Evolutionary conservation across 2,797 vertebrate species (phyloP).

Genomic region (Sandelia bainsii): DNA sequence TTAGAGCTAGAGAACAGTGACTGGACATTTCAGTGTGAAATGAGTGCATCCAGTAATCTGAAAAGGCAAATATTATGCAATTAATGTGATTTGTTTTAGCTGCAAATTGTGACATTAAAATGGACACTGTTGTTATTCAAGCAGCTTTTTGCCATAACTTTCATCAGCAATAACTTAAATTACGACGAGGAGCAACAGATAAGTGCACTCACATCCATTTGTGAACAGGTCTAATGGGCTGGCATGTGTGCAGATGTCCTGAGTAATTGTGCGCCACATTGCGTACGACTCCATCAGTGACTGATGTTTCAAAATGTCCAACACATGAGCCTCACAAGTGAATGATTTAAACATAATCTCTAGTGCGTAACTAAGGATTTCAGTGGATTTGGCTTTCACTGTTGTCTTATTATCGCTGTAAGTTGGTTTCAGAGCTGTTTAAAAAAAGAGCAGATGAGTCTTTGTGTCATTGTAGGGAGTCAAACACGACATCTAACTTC

Average conservation of each 20-base stretch:
- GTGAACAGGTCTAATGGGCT: constrained; percentile 12
- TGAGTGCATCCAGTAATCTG: not conserved
- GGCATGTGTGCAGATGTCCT: constrained; percentile 19
- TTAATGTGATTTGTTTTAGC: not conserved
- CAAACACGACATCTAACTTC: constrained; percentile 41
- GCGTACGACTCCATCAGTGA: constrained; percentile 6
- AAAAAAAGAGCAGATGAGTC: not conserved
- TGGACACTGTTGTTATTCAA: not conserved
- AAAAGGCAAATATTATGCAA: constrained; percentile 59
- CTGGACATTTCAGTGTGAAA: constrained; percentile 11
- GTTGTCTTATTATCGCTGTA: not conserved
- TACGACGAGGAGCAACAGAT: not conserved
- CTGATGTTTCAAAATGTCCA: constrained; percentile 26
- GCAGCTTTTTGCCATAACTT: constrained; percentile 1
- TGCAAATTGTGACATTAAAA: not conserved
- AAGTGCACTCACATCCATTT: not conserved
- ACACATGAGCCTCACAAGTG: not conserved
- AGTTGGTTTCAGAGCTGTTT: not conserved
- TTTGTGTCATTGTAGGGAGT: constrained; percentile 47
- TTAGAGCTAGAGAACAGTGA: too few species aligned
- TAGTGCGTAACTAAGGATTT: not conserved
- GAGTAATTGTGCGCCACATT: constrained; percentile 3
- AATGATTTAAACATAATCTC: constrained; percentile 3
- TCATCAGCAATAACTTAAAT: constrained; percentile 44
- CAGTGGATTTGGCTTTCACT: constrained; percentile 4